Base-by-base conservation (phyloP, 1,140 invertebrate genomes). In the Apis cerana region DNA sequence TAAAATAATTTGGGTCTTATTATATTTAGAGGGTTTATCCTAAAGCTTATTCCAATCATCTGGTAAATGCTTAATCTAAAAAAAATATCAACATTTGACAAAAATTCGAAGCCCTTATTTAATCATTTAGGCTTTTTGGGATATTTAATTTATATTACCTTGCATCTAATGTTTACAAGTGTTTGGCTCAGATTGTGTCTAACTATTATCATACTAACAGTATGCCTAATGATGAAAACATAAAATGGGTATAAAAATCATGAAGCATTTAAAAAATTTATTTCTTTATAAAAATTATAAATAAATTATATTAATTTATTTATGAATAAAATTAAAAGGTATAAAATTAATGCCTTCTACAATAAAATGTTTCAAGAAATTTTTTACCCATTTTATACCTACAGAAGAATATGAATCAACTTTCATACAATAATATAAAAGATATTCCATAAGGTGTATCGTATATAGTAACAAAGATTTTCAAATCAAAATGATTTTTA, bases 151-250 rank as follows among this genome's bases (percentile, higher is more conserved):
- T 83, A 69, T 27, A 87, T 79, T 76, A 85, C 33, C 56, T 83
- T 65, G 83, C 80, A 88, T 88, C 86, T 88, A 88, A 84, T 87
- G 84, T 88, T n/a, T 71, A 82, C 85, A 88, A 88, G 71, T 61
- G 58, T 88, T 83, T 84, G 79, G 84, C 88, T 86, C 68, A 85
- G 65, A 82, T 79, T 81, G 81, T 87, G 83, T 88, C 88, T 89
- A 88, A 89, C 87, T 89, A 85, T 88, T 83, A 89, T 89, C 84
- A 80, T 77, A 89, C 88, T 89, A 89, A 89, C 88, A 75, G 75
- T 88, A 84, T 80, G 78, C 67, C 75, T 88, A 88, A 88, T 74
- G 79, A 84, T 79, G n/a, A 74, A 74, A 48, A 79, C 78, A 65
- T 84, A 64, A 83, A 88, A 80, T 67, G 76, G 79, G 86, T 80